phyloP scores from a whole-genome alignment of 2,797 vertebrate genomes.

The Danio tinwini region DNA sequence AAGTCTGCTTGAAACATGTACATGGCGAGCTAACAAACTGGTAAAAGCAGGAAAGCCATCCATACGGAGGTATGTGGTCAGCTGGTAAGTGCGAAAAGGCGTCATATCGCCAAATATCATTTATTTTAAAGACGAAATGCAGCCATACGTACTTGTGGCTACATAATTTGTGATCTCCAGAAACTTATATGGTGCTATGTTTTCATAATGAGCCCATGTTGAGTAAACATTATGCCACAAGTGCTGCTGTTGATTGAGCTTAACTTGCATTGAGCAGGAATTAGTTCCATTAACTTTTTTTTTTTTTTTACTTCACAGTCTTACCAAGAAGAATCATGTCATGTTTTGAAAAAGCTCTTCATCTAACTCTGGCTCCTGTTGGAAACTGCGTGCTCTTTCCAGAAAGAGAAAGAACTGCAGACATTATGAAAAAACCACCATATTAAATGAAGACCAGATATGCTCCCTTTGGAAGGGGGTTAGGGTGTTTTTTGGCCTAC shows the following conservation, averaged over 20 bases:
- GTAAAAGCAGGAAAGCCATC: no score
- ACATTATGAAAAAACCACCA: constrained; percentile 67
- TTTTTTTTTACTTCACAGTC: neutral
- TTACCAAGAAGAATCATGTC: constrained; percentile 3
- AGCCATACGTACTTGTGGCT: no score
- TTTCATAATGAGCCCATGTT: no score
- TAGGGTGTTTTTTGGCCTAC: constrained; percentile 52
- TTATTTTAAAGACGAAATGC: no score
- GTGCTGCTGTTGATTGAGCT: neutral
- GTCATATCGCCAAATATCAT: no score
- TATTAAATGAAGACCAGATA: constrained; percentile 75
- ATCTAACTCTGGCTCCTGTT: constrained; percentile 59
- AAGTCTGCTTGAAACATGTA: no score
- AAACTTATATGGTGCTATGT: no score
- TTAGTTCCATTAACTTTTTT: neutral
- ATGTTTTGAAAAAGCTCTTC: constrained; percentile 36
- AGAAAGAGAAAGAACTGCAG: constrained; percentile 69
- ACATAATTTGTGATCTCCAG: no score
- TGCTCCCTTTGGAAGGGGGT: constrained; percentile 52
- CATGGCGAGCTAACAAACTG: no score
- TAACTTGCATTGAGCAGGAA: neutral
- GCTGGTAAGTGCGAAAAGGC: no score
- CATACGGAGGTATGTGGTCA: no score
- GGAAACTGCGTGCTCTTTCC: constrained; percentile 66
- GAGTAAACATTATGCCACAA: neutral